Conservation (phyloP, 30 jellyfish, hydroid and myxozoan species). For the Pelagia noctiluca region DNA sequence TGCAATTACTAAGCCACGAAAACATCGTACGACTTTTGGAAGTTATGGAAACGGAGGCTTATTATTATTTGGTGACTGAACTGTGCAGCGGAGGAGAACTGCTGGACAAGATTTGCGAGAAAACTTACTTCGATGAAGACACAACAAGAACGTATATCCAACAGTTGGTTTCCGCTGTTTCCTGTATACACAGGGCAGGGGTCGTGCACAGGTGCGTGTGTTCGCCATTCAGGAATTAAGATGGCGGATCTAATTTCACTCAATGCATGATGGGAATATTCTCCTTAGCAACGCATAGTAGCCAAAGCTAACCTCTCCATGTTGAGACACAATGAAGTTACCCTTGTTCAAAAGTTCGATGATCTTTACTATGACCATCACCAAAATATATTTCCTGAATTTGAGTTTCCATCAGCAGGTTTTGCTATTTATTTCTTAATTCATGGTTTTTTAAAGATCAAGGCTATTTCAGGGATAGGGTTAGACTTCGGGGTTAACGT, state of each 20-base stretch:
- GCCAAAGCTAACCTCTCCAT: background rate
- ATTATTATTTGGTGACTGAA: constrained; percentile 87
- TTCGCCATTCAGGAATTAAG: background rate
- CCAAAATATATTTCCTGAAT: too few relatives aligned
- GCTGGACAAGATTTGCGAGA: constrained; percentile 72
- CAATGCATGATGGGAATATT: too few relatives aligned
- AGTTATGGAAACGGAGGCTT: constrained; percentile 91
- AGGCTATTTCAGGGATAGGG: too few relatives aligned
- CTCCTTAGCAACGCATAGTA: too few relatives aligned
- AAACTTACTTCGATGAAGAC: constrained; percentile 77
- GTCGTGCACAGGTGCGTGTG: constrained; percentile 89
- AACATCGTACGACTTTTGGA: constrained; percentile 80
- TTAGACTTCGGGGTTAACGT: too few relatives aligned
- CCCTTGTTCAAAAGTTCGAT: too few relatives aligned
- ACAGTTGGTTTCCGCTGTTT: constrained; percentile 94
- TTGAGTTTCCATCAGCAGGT: too few relatives aligned
- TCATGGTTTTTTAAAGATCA: too few relatives aligned
- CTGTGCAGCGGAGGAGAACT: constrained; percentile 92
- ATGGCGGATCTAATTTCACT: too few relatives aligned
- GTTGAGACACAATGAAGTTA: too few relatives aligned
- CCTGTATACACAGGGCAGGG: constrained; percentile 73
- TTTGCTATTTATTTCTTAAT: too few relatives aligned
- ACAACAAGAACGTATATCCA: constrained; percentile 68
- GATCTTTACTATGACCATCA: too few relatives aligned
- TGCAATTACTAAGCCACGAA: constrained; percentile 80